Evolutionary conservation across 2,797 vertebrate genomes (phyloP).

Genomic region (Pagetopsis macropterus): DNA sequence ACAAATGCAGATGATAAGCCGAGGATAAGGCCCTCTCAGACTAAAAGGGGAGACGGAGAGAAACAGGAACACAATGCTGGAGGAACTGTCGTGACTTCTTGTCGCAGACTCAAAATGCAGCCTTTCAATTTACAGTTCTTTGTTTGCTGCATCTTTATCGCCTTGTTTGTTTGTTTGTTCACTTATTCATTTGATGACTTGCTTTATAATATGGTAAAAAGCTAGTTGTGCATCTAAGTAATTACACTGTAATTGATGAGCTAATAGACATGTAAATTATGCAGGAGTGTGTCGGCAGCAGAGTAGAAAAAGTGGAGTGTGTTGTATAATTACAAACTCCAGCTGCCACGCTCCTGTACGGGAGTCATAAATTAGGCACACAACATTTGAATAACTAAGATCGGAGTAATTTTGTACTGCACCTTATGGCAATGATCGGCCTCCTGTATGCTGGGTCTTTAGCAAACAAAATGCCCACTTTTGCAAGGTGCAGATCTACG

Average conservation of each 20-base stretch:
- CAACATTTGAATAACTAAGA: slow-evolving; percentile 65
- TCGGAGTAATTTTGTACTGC: slow-evolving; percentile 32
- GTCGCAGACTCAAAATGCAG: slow-evolving; percentile 26
- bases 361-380: slow-evolving; percentile 74
- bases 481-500: slow-evolving; percentile 45
- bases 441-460: slow-evolving; percentile 23
- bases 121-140: slow-evolving; percentile 50
- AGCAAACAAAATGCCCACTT: slow-evolving; percentile 31
- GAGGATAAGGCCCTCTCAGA: slow-evolving; percentile 43
- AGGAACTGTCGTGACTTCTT: slow-evolving; percentile 19
- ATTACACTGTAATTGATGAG: slow-evolving; percentile 83
- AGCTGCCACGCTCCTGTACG: slow-evolving; percentile 70
- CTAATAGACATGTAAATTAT: slow-evolving; percentile 82
- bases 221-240: slow-evolving; percentile 73
- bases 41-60: slow-evolving; percentile 8
- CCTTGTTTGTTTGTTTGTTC: slow-evolving; percentile 71
- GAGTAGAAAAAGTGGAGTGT: slow-evolving; percentile 66
- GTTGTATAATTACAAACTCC: slow-evolving; percentile 79
- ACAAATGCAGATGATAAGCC: slow-evolving; percentile 70
- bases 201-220: slow-evolving; percentile 77
- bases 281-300: slow-evolving; percentile 68
- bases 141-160: slow-evolving; percentile 45
- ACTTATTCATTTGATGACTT: slow-evolving; percentile 73
- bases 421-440: slow-evolving; percentile 22
- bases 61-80: slow-evolving; percentile 11